Percentiles rank a stretch among this genome's conserved stretches.
These are phyloP conservation scores for Sphaeridia pumilis DNA, from an alignment of 2,888 invertebrate genomes.

Conservation along the genomic window DNA sequence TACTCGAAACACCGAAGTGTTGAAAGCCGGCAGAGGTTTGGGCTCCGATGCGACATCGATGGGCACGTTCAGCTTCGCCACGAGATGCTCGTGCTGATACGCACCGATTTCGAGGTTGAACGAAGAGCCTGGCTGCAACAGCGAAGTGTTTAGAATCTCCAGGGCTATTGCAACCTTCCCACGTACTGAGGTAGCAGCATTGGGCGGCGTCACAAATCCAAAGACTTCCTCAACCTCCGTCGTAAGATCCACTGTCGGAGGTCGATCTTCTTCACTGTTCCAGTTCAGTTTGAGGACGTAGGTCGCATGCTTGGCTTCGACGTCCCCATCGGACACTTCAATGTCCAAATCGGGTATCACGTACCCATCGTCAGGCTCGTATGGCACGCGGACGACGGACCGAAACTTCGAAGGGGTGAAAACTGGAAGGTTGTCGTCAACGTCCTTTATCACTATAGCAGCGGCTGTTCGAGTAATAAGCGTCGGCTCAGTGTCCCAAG, in stretches of 20 bases:
- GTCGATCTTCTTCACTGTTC: conserved; percentile 4
- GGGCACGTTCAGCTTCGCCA: conserved; percentile 30
- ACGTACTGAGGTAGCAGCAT: conserved; percentile 27
- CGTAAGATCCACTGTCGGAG: not conserved
- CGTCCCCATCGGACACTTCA: conserved; percentile 31
- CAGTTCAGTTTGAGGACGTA: conserved; percentile 31
- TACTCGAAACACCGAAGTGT: conserved; percentile 52
- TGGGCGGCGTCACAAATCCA: conserved; percentile 29
- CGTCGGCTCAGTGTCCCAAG: conserved; percentile 32
- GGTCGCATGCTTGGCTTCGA: conserved; percentile 21
- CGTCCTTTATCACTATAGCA: conserved; percentile 65
- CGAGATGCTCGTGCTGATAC: conserved; percentile 29
- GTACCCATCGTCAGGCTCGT: conserved; percentile 28
- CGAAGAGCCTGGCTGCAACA: conserved; percentile 28
- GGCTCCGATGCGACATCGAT: conserved; percentile 29
- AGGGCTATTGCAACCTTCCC: conserved; percentile 32
- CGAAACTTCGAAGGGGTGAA: conserved; percentile 27
- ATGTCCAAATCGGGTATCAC: conserved; percentile 32
- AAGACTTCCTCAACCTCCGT: conserved; percentile 19
- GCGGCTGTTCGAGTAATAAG: conserved; percentile 40
- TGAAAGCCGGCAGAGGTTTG: conserved; percentile 45
- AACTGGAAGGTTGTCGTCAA: conserved; percentile 59
- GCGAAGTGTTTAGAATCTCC: conserved; percentile 32
- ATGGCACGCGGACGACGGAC: conserved; percentile 27
- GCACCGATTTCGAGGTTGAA: conserved; percentile 35